Evolutionary conservation across 2,888 invertebrate species (phyloP).

Genomic region (Drosophila incognita): DNA sequence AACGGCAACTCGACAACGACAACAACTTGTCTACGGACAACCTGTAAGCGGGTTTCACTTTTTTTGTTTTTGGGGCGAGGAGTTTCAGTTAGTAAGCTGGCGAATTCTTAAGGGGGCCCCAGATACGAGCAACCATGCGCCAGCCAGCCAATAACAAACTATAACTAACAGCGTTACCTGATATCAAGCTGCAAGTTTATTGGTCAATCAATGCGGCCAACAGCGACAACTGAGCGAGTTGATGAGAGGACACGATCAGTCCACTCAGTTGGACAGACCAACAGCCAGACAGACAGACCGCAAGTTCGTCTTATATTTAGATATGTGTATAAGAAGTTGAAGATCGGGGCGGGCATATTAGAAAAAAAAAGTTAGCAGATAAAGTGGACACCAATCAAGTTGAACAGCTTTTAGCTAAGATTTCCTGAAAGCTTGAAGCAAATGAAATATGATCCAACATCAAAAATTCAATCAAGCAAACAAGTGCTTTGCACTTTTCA

Average conservation of each 20-base stretch:
- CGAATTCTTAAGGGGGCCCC: constrained; percentile 48
- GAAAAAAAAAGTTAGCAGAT: constrained; percentile 45
- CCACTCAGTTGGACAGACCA: constrained; percentile 14
- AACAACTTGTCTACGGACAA: constrained; percentile 58
- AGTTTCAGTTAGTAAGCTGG: constrained; percentile 28
- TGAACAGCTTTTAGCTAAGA: not conserved
- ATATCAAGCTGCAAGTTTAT: constrained; percentile 84
- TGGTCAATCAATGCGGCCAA: constrained; percentile 79
- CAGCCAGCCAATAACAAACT: constrained; percentile 73
- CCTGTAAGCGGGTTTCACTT: constrained; percentile 71
- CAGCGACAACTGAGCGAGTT: constrained; percentile 36
- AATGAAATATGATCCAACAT: not conserved
- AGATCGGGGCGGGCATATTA: constrained; percentile 46
- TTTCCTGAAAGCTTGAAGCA: not conserved
- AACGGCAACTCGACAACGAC: constrained; percentile 36
- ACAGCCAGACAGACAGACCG: constrained; percentile 12
- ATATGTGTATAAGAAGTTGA: constrained; percentile 41
- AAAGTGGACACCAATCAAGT: constrained; percentile 2
- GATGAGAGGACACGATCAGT: constrained; percentile 42
- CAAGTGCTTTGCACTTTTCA: not conserved
- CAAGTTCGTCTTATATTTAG: constrained; percentile 32
- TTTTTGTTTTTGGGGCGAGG: constrained; percentile 48
- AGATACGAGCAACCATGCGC: constrained; percentile 29
- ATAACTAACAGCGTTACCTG: constrained; percentile 78
- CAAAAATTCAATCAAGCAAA: not conserved